Conservation (phyloP, 2,888 invertebrate genomes). For the Harpalus rubripes region DNA sequence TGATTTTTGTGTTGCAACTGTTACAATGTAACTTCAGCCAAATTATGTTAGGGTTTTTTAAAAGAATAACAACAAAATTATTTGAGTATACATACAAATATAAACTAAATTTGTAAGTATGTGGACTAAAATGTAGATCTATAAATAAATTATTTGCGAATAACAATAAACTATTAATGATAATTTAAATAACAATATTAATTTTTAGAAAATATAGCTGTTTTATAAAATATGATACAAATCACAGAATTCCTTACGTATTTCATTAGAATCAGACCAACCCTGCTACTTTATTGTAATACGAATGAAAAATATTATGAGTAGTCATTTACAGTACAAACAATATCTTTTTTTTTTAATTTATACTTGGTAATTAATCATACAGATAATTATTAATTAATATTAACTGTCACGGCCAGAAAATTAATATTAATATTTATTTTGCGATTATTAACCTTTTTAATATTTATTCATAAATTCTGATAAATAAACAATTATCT, state of each 20-base stretch:
- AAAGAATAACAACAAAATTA: too few relatives aligned
- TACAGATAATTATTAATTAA: conserved; percentile 11
- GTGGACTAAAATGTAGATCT: too few relatives aligned
- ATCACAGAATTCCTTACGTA: neutral
- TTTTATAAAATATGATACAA: neutral
- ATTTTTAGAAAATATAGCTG: neutral
- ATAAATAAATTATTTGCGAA: too few relatives aligned
- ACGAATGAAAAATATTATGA: neutral
- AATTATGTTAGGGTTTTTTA: too few relatives aligned
- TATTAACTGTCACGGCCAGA: conserved; percentile 12
- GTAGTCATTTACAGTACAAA: neutral
- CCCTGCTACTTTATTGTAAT: neutral
- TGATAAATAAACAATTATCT: conserved; percentile 5
- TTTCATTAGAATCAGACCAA: too few relatives aligned
- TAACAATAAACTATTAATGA: too few relatives aligned
- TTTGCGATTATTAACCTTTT: conserved; percentile 2
- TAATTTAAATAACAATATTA: neutral
- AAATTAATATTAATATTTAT: conserved; percentile 35
- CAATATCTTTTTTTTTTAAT: neutral
- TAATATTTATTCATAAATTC: conserved; percentile 13
- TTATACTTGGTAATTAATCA: neutral
- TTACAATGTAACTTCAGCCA: too few relatives aligned
- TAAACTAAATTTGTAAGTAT: too few relatives aligned
- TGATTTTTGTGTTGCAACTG: too few relatives aligned
- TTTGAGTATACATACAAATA: too few relatives aligned